Evolutionary conservation across 2,113 vertebrate genomes (phyloP), one percentile per base, ranked within the genome.

Genomic region (Gasterosteus nipponicus): DNA sequence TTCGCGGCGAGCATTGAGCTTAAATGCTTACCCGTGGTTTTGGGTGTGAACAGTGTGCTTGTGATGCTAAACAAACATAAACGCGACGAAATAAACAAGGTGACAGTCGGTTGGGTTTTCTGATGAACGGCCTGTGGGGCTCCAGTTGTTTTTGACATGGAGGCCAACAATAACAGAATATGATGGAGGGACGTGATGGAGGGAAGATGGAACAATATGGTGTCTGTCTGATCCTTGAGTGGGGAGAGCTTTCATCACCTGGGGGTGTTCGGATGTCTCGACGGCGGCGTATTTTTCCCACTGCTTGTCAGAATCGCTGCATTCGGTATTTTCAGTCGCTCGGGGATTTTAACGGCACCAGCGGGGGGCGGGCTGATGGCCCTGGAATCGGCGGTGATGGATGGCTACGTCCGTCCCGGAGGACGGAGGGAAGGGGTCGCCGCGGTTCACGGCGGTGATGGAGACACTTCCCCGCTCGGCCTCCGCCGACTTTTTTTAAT

Each of bases 401-500:
- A 91, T 88, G 67, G 67, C 62, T 38, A 2, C 71, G 78, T 82
- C 84, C 35, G 69, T 85, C 76, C 46, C 51, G 66, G 75, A 77
- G 84, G 87, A 88, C 78, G 74, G 75, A 33, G 22, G 22, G 22
- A 1, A 68, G 75, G 75, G 87, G 87, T 91, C 88, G 73, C 67
- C 7, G 0, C 33, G 78, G 87, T 80, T 85, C 63, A 61, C 69
- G 5, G 39, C 10, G 10, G 84, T 81, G 87, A 90, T 89, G 84
- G 84, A 87, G 74, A 86, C 74, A 82, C 83, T 87, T 89, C 84
- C 79, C 81, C 66, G 60, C 70, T 75, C 72, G n/a, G 75, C 57
- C 77, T 60, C 56, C 42, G 10, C 44, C 75, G 81, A 83, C 84
- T 80, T 72, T 80, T 73, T 89, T 90, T 90, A 92, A 92, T 91